These are phyloP conservation scores for Lasioglossum albipes DNA, from an alignment of 1,140 invertebrate genomes.

Conservation along the genomic window DNA sequence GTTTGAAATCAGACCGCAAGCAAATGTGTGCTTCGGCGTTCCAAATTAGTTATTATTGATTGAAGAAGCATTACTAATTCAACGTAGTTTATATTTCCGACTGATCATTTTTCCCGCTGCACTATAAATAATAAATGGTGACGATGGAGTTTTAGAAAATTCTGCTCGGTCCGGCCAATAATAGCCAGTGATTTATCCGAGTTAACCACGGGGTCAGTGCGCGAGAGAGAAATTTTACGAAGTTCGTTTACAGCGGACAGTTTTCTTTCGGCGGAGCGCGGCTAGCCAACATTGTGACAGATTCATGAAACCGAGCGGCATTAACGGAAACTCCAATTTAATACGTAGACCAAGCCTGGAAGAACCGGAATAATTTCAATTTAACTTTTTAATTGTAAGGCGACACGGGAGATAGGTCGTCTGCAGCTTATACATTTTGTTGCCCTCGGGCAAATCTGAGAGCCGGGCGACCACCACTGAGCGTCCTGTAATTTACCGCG, in stretches of 20 bases:
- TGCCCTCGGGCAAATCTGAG: slow-evolving; percentile 37
- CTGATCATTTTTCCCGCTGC: too few relatives aligned
- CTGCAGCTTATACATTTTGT: slow-evolving; percentile 50
- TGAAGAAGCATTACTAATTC: too few relatives aligned
- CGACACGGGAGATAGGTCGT: slow-evolving; percentile 52
- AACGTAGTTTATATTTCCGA: too few relatives aligned
- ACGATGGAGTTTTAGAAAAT: too few relatives aligned
- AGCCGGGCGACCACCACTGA: slow-evolving; percentile 4
- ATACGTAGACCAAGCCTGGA: slow-evolving; percentile 4
- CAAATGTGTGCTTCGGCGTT: too few relatives aligned
- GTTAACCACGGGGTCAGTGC: too few relatives aligned
- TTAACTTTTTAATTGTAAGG: slow-evolving; percentile 66
- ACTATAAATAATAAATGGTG: too few relatives aligned
- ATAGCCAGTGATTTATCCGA: too few relatives aligned
- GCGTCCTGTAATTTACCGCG: slow-evolving; percentile 57
- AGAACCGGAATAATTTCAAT: slow-evolving; percentile 57
- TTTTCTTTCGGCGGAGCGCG: background rate
- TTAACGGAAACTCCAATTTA: slow-evolving; percentile 56
- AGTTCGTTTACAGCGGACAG: background rate
- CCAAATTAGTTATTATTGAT: too few relatives aligned
- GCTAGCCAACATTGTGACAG: slow-evolving; percentile 9
- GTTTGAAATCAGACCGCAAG: too few relatives aligned
- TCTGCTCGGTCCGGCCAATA: too few relatives aligned
- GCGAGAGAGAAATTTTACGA: background rate
- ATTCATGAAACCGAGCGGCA: slow-evolving; percentile 19